Base-by-base conservation (phyloP, 2,113 vertebrate genomes). In the Xyliphius kryptos region DNA sequence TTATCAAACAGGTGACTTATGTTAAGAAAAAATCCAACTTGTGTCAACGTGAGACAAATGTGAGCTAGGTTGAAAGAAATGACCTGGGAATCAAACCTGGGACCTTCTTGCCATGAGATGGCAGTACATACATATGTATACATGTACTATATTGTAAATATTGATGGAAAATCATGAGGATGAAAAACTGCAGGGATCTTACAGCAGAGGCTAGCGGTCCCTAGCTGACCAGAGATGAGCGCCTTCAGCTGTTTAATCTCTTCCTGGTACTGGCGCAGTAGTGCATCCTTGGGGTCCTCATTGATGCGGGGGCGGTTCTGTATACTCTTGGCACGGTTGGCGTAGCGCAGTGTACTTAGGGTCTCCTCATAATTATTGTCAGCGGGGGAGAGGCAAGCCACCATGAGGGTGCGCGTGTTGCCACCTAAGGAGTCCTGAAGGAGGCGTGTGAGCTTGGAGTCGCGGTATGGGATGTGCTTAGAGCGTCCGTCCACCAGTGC, bases 371-470 rank as follows among this genome's bases (percentile, higher is more conserved):
- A 95, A 76, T 90, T 95, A 83, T 87, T 86, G 73, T 89, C 90
- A 0, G 94, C 91, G 0, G 87, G 92, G 1, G 92, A 96, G 38
- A 95, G 74, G 22, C 92, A 94, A 0, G 89, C 89, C 44, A 93
- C 89, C 93, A 96, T 94, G 57, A 96, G 80, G 0, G 92, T 94
- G 73, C 87, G 89, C 0, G 87, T 92, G 77, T 92, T 96, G 9
- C 93, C 92, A 0, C 91, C 92, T 4, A 97, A 86, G 0, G 93
- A 97, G 80, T 92, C 92, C 78, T 93, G 93, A 61, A 97, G 86
- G 74, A 97, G 83, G 40, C 94, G 82, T 0, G 91, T 95, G 57
- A 97, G 87, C 76, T 92, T 95, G 1, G 92, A 94, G 83, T 93
- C 92, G 0, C 90, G 61, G 81, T 89, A 95, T 21, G 92, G 92